These are phyloP conservation scores for Ornithoptera priamus DNA, from an alignment of 2,888 invertebrate genomes.

Conservation along the genomic window DNA sequence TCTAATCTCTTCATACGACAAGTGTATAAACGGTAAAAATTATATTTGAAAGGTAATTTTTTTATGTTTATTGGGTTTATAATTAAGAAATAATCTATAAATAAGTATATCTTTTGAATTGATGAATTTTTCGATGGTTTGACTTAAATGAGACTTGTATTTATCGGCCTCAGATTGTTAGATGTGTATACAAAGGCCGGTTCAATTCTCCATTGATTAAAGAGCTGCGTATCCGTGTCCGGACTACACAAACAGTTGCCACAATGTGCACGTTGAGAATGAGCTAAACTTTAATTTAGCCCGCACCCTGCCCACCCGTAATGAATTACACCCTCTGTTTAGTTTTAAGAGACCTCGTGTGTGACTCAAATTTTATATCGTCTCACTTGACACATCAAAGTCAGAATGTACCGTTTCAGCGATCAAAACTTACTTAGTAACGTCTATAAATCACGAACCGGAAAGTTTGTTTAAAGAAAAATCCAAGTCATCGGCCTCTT, in stretches of 20 bases:
- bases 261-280: slow-evolving; percentile 62
- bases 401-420: slow-evolving; percentile 34
- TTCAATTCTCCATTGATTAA: slow-evolving; percentile 77
- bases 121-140: too few relatives aligned
- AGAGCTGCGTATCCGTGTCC: slow-evolving; percentile 64
- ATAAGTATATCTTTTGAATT: too few relatives aligned
- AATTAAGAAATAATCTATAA: too few relatives aligned
- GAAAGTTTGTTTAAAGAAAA: slow-evolving; percentile 67
- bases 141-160: too few relatives aligned
- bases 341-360: slow-evolving; percentile 57
- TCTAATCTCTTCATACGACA: too few relatives aligned
- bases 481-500: slow-evolving; percentile 76
- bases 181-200: slow-evolving; percentile 60
- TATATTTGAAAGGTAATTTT: too few relatives aligned
- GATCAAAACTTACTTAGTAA: slow-evolving; percentile 45
- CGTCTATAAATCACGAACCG: slow-evolving; percentile 70
- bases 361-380: slow-evolving; percentile 66
- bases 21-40: too few relatives aligned
- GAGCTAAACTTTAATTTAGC: slow-evolving; percentile 75
- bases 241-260: slow-evolving; percentile 60
- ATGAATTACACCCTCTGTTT: slow-evolving; percentile 70
- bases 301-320: slow-evolving; percentile 65
- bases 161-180: slow-evolving; percentile 7
- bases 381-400: slow-evolving; percentile 39
- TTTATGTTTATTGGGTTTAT: too few relatives aligned